A percentile compares a stretch with the other conserved stretches of the same genome.
phyloP scores from a whole-genome alignment of 2,797 vertebrate species.

The Rhinella marina region DNA sequence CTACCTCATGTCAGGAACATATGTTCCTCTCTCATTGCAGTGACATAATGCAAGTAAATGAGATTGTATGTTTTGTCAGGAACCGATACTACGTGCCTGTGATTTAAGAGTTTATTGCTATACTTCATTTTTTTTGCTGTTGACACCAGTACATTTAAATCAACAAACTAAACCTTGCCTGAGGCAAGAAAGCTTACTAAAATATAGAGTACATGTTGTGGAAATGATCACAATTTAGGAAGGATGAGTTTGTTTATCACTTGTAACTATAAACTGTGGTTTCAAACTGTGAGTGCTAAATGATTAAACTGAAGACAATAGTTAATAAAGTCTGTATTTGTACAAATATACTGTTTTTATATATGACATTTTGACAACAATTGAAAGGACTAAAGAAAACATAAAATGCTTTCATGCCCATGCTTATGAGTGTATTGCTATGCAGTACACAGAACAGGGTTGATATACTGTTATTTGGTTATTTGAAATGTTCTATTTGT shows the following conservation, averaged over 20 bases:
- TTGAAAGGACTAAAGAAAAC: no score
- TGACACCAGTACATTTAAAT: slow-evolving; percentile 41
- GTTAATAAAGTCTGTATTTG: not conserved
- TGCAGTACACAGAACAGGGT: no score
- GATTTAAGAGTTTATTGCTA: slow-evolving; percentile 45
- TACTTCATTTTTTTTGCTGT: slow-evolving; percentile 34
- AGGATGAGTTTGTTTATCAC: not conserved
- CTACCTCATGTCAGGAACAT: slow-evolving; percentile 55
- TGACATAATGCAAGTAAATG: slow-evolving; percentile 59
- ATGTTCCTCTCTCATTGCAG: slow-evolving; percentile 49
- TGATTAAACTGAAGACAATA: not conserved
- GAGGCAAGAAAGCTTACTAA: slow-evolving; percentile 21
- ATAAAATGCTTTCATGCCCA: no score
- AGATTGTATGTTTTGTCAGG: slow-evolving; percentile 50
- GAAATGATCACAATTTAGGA: slow-evolving; percentile 7
- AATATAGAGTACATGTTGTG: slow-evolving; percentile 10
- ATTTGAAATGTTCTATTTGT: no score
- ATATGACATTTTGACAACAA: not conserved
- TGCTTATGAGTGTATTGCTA: no score
- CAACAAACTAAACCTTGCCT: slow-evolving; percentile 29
- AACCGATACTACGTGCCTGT: slow-evolving; percentile 39
- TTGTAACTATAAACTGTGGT: not conserved
- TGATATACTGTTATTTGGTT: no score
- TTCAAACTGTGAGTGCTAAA: not conserved
- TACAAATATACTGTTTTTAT: not conserved